These are phyloP conservation scores for Bombus soroeensis DNA, from an alignment of 1,140 invertebrate species.

Conservation along the genomic window DNA sequence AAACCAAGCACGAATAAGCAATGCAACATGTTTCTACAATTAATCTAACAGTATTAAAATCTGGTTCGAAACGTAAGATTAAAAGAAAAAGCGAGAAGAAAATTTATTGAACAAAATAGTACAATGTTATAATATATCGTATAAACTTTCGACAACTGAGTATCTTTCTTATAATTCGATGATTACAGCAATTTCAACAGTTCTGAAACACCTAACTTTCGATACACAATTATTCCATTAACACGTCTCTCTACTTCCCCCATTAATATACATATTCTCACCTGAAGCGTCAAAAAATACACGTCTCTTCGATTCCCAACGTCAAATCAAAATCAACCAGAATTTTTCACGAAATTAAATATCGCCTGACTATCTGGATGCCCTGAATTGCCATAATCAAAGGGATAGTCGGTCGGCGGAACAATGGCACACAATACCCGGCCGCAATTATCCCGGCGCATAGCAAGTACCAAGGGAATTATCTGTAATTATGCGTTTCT, in stretches of 20 bases:
- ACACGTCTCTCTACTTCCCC: not conserved
- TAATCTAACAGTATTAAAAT: too few relatives aligned
- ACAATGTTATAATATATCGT: not conserved
- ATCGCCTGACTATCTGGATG: constrained; percentile 10
- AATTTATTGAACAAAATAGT: not conserved
- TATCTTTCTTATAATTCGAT: not conserved
- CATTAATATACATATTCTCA: not conserved
- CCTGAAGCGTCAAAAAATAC: not conserved
- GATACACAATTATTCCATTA: not conserved
- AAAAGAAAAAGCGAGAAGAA: not conserved
- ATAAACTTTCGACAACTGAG: not conserved
- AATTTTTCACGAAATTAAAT: constrained; percentile 3
- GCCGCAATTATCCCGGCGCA: constrained; percentile 56
- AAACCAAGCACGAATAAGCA: too few relatives aligned
- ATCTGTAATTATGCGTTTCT: constrained; percentile 66
- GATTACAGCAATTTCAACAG: not conserved
- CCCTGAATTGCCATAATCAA: constrained; percentile 28
- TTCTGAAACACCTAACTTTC: not conserved
- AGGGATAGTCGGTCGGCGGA: constrained; percentile 37
- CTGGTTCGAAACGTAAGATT: not conserved
- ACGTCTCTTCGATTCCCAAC: not conserved
- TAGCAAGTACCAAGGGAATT: constrained; percentile 57
- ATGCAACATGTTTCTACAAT: too few relatives aligned
- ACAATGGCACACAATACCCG: constrained; percentile 39
- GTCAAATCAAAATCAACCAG: not conserved